phyloP scores from a whole-genome alignment of 2,797 vertebrate genomes.

The Galago senegalensis region DNA sequence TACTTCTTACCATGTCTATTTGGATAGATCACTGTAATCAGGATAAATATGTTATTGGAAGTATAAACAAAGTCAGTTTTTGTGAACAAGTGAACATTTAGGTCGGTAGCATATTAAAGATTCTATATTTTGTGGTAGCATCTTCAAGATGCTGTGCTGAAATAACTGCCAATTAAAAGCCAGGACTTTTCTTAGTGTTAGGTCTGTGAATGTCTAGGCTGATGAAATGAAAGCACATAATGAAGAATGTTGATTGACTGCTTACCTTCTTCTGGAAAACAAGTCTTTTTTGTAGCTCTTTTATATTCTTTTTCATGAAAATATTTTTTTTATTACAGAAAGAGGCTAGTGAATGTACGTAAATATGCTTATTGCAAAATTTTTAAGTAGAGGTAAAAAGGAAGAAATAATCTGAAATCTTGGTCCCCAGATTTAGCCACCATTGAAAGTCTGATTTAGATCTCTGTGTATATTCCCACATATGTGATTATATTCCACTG shows the following conservation, averaged over 20 bases:
- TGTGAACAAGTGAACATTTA: constrained; percentile 10
- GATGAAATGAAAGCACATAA: not conserved
- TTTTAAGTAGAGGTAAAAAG: not conserved
- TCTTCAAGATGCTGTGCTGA: constrained; percentile 1
- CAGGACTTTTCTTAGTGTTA: not conserved
- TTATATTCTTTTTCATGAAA: not conserved
- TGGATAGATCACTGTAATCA: not conserved
- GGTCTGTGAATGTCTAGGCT: not conserved
- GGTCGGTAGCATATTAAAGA: not conserved
- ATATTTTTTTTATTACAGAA: not conserved
- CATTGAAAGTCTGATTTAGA: not conserved
- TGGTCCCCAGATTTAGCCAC: not conserved
- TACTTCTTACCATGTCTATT: not conserved
- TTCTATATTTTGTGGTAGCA: not conserved
- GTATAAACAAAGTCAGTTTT: not conserved
- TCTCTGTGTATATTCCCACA: not conserved
- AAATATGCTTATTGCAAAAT: not conserved
- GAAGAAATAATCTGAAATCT: constrained; percentile 4
- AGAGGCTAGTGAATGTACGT: constrained; percentile 1
- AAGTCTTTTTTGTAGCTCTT: not conserved
- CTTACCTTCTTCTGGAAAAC: not conserved
- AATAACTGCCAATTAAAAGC: not conserved
- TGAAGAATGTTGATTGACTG: not conserved
- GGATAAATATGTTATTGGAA: not conserved
- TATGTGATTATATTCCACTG: not conserved